These are phyloP conservation scores for Pyralis farinalis DNA, from an alignment of 2,888 invertebrate species.

Conservation along the genomic window DNA sequence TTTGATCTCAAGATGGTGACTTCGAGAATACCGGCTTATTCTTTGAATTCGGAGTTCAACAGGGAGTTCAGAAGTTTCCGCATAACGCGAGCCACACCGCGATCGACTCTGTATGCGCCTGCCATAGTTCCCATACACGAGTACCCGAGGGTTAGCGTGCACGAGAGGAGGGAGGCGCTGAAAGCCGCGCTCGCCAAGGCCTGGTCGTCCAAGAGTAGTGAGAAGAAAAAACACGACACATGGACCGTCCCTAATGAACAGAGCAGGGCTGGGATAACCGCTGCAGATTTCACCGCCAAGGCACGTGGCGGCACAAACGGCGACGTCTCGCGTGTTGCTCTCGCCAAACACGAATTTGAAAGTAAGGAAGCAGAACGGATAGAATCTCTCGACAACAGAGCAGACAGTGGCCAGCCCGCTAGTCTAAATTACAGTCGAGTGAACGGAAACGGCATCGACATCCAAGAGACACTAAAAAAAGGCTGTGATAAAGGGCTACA, in stretches of 20 bases:
- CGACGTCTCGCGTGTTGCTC: constrained; percentile 64
- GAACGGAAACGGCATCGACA: constrained; percentile 66
- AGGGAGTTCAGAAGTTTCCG: constrained; percentile 82
- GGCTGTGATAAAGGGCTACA: constrained; percentile 79
- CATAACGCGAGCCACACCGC: constrained; percentile 74
- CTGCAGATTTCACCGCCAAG: constrained; percentile 58
- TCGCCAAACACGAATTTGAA: constrained; percentile 70
- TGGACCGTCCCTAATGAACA: constrained; percentile 67
- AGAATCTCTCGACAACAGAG: constrained; percentile 51
- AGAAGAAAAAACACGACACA: constrained; percentile 70
- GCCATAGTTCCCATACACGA: constrained; percentile 82
- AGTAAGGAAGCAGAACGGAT: constrained; percentile 60
- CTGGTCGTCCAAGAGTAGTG: constrained; percentile 69
- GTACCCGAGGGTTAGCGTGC: constrained; percentile 81
- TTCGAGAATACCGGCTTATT: constrained; percentile 83
- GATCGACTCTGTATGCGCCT: constrained; percentile 72
- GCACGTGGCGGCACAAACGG: constrained; percentile 42
- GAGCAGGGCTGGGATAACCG: constrained; percentile 53
- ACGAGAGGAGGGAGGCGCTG: constrained; percentile 74
- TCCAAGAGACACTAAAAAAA: constrained; percentile 73
- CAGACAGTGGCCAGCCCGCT: constrained; percentile 53
- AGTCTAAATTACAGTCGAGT: constrained; percentile 60
- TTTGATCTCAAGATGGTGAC: constrained; percentile 83
- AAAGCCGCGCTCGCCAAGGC: constrained; percentile 76
- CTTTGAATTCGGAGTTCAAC: constrained; percentile 83